These are phyloP conservation scores for Tryphoninae sp. DNA, from an alignment of 2,888 invertebrate species.

Conservation along the genomic window DNA sequence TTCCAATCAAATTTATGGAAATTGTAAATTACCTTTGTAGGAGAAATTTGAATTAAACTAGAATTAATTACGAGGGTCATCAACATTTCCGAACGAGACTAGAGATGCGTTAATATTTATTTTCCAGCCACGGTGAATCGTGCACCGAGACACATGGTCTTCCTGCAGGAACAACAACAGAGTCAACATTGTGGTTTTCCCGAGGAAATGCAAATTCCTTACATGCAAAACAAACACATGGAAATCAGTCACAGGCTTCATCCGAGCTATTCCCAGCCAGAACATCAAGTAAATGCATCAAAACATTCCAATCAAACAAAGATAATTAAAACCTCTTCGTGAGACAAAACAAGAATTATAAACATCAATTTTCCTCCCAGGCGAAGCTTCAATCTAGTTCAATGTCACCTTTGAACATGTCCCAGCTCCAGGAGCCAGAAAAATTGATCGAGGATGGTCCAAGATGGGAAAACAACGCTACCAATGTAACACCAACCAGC, in stretches of 20 bases:
- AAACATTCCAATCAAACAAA: background rate
- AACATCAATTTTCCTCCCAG: slow-evolving; percentile 50
- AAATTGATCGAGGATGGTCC: slow-evolving; percentile 72
- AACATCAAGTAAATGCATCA: slow-evolving; percentile 69
- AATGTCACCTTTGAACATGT: slow-evolving; percentile 64
- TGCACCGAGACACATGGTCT: slow-evolving; percentile 77
- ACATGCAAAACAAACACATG: slow-evolving; percentile 72
- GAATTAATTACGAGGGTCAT: background rate
- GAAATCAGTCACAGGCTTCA: slow-evolving; percentile 72
- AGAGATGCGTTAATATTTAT: background rate
- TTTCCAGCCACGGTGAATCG: slow-evolving; percentile 70
- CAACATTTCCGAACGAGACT: too few relatives aligned
- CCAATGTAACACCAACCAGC: slow-evolving; percentile 73
- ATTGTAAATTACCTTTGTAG: background rate
- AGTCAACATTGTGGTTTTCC: slow-evolving; percentile 74
- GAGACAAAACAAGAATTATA: background rate
- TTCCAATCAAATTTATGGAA: slow-evolving; percentile 7
- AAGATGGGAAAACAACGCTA: slow-evolving; percentile 74
- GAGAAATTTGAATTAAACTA: background rate
- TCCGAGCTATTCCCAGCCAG: slow-evolving; percentile 72
- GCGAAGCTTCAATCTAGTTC: slow-evolving; percentile 62
- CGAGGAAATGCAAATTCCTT: slow-evolving; percentile 74
- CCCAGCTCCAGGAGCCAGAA: slow-evolving; percentile 66
- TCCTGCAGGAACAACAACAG: slow-evolving; percentile 75
- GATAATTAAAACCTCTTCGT: background rate